Evolutionary conservation across 2,888 invertebrate genomes (phyloP), one percentile per base, ranked within the genome.

Genomic region (Teinopalpus imperialis): DNA sequence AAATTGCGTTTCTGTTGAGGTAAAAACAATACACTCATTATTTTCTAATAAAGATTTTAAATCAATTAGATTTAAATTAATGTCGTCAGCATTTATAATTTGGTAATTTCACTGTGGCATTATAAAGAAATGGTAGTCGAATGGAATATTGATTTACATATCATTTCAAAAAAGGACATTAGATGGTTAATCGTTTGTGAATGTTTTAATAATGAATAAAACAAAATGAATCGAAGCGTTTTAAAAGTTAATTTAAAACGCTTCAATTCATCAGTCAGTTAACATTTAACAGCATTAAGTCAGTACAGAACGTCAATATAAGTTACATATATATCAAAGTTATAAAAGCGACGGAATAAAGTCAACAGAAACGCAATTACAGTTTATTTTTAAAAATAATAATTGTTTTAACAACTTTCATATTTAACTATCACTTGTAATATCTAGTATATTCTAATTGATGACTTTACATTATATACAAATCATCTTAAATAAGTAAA

Each of bases 71-170:
- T 1, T 8, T 16, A 8, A 9, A 9, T 8, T 8, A 3, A 16
- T 31, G 8, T 18, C 4, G 16, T 4, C 4, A 16, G 16, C 4
- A 16, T 16, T 16, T 16, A 16, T 16, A 16, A 16, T 2, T 4
- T 16, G 16, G 2, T 4, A 16, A 31, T 8, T 16, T 9, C 0
- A 16, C n/a, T 30, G 9, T 29, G 10, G 2, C 1, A 29, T 14
- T 16, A n/a, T n/a, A 8, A 14, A 8, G 9, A 26, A 36, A 9
- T 0, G 23, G 2, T 12, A n/a, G 27, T 27, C 12, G 9, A 23
- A 39, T 8, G 29, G 20, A 41, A 24, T n/a, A 23, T 36, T 43
- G 36, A 36, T 43, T 43, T 30, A 43, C 43, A 43, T 43, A 43
- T 43, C 43, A 43, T 43, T 36, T 43, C 16, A 23, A 31, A 30